Conservation (phyloP, 2,888 invertebrate genomes). For the Cantharis lateralis region DNA sequence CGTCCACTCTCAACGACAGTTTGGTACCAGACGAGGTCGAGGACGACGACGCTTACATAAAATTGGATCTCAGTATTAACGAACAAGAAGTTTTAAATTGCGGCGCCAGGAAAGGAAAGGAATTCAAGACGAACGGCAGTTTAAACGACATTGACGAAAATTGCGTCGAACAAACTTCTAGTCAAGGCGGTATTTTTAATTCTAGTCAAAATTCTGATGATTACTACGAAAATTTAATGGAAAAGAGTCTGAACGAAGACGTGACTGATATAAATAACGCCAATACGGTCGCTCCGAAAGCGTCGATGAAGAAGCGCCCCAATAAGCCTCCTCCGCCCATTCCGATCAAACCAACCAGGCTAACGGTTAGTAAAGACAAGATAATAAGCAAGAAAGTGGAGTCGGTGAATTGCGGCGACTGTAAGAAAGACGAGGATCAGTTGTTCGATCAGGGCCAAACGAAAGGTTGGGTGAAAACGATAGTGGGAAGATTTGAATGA, state of each 20-base stretch:
- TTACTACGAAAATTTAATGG: constrained; percentile 52
- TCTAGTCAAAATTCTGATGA: constrained; percentile 52
- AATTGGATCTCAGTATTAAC: constrained; percentile 49
- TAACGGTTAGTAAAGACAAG: constrained; percentile 28
- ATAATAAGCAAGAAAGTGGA: not conserved
- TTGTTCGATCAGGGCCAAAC: constrained; percentile 50
- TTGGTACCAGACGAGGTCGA: constrained; percentile 22
- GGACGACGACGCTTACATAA: constrained; percentile 39
- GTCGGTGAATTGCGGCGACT: no score
- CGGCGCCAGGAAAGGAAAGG: constrained; percentile 33
- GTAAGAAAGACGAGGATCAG: constrained; percentile 9
- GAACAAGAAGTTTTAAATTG: constrained; percentile 50
- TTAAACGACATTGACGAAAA: constrained; percentile 2
- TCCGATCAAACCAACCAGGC: constrained; percentile 62
- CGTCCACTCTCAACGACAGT: constrained; percentile 51
- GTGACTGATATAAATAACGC: not conserved
- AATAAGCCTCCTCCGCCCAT: constrained; percentile 68
- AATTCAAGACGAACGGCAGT: constrained; percentile 48
- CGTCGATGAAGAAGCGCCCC: constrained; percentile 42
- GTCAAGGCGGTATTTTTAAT: constrained; percentile 35
- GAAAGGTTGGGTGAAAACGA: constrained; percentile 75
- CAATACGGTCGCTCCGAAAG: not conserved
- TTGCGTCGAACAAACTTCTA: constrained; percentile 29
- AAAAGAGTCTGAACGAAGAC: constrained; percentile 50
- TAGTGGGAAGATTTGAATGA: constrained; percentile 74